phyloP scores from a whole-genome alignment of 2,797 vertebrate species.

The Simalia tracyae region DNA sequence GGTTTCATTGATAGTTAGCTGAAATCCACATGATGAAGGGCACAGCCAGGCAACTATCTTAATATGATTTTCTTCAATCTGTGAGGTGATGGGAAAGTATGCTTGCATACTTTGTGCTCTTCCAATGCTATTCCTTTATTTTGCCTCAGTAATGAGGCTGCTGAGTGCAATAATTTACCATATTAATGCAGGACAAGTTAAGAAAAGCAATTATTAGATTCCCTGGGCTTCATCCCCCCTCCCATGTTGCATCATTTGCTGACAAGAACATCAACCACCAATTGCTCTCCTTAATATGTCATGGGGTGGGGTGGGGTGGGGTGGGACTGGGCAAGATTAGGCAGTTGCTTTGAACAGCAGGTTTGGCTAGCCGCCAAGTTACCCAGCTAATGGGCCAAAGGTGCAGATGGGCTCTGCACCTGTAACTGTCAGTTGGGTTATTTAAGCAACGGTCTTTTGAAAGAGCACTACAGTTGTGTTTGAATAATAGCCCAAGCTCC shows the following conservation, averaged over 20 bases:
- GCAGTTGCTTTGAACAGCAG: neutral
- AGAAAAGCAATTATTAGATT: neutral
- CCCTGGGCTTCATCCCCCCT: neutral
- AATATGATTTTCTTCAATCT: neutral
- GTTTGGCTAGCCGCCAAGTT: neutral
- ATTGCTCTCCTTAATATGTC: neutral
- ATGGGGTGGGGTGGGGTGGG: neutral
- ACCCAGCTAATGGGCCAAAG: neutral
- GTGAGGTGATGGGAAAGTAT: neutral
- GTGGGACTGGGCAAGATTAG: neutral
- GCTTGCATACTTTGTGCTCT: neutral
- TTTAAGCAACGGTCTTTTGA: neutral
- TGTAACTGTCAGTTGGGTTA: neutral
- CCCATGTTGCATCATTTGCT: neutral
- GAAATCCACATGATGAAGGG: neutral
- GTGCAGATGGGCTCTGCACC: neutral
- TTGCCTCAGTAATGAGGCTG: neutral
- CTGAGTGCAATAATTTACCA: too few relatives aligned
- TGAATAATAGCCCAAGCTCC: neutral
- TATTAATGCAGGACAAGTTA: too few relatives aligned
- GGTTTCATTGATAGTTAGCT: neutral
- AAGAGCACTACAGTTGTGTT: neutral
- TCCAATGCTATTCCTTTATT: neutral
- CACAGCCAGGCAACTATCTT: neutral
- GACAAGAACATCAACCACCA: neutral